Conservation (phyloP, 2,888 invertebrate species). For the Cenopis cana region DNA sequence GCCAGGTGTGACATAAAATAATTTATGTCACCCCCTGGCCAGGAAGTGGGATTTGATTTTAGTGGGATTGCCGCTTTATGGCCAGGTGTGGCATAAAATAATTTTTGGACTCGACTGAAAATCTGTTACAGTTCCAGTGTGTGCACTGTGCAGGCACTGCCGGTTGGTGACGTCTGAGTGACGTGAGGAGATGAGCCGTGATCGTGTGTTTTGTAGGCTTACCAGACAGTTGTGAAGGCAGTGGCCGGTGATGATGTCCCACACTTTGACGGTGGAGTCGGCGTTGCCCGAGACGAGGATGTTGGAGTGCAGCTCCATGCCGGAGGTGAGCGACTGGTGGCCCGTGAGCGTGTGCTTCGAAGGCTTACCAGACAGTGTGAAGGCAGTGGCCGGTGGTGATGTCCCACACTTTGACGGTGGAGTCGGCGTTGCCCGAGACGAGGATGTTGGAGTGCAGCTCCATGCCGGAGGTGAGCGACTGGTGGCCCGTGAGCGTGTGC, state of each 20-base stretch:
- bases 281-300: conserved; percentile 99
- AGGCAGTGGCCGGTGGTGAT: conserved; percentile 98
- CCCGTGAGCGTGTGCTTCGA: conserved; percentile 94
- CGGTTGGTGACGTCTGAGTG: too few relatives aligned
- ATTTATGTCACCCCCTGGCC: too few relatives aligned
- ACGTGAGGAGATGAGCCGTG: too few relatives aligned
- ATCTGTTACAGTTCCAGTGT: too few relatives aligned
- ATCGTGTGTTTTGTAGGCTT: conserved; percentile 89
- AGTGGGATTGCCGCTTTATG: too few relatives aligned
- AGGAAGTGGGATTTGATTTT: too few relatives aligned
- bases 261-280: conserved; percentile 99
- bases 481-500: conserved; percentile 98
- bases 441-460: conserved; percentile 97
- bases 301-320: conserved; percentile 98
- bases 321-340: conserved; percentile 98
- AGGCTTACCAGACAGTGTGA: conserved; percentile 94
- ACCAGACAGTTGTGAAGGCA: too few relatives aligned
- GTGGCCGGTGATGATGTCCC: too few relatives aligned
- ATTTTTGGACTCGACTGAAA: too few relatives aligned
- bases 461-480: conserved; percentile 99
- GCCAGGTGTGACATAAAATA: too few relatives aligned
- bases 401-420: conserved; percentile 99
- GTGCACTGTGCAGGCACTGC: too few relatives aligned
- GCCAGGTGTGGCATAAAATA: too few relatives aligned
- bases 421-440: conserved; percentile 99